Evolutionary conservation across 2,888 invertebrate genomes (phyloP).

Genomic region (Protonemura montana): DNA sequence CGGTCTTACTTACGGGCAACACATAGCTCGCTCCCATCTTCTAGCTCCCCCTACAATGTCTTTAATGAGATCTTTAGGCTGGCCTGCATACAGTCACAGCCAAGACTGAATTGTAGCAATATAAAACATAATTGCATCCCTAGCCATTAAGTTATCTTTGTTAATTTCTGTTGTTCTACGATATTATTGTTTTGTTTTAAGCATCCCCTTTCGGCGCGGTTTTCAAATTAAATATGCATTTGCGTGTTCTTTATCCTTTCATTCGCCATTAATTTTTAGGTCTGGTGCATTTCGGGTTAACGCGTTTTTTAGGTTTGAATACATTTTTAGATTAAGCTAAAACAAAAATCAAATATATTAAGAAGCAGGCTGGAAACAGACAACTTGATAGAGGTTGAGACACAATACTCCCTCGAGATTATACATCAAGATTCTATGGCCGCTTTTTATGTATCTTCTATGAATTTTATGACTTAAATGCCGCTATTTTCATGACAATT

Average conservation of each 20-base stretch:
- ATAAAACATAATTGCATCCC: slow-evolving; percentile 7
- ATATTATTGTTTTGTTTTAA: not conserved
- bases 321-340: not conserved
- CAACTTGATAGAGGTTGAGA: too few relatives aligned
- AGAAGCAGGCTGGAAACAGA: too few relatives aligned
- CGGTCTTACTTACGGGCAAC: slow-evolving; percentile 12
- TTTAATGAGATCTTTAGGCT: not conserved
- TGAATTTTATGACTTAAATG: too few relatives aligned
- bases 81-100: not conserved
- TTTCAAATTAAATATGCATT: not conserved
- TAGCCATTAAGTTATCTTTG: slow-evolving; percentile 7
- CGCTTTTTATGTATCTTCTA: too few relatives aligned
- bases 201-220: not conserved
- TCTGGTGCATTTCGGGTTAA: not conserved
- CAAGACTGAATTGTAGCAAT: slow-evolving; percentile 7
- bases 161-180: not conserved
- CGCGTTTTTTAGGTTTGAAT: not conserved
- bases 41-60: not conserved
- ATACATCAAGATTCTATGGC: too few relatives aligned
- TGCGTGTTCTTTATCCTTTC: not conserved
- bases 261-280: not conserved
- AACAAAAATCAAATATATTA: too few relatives aligned
- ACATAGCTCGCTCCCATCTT: slow-evolving; percentile 26
- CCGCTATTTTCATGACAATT: too few relatives aligned
- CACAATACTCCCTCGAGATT: too few relatives aligned